Evolutionary conservation across 2,888 invertebrate genomes (phyloP), one percentile per base, ranked within the genome.

Genomic region (Camponotus fellah): DNA sequence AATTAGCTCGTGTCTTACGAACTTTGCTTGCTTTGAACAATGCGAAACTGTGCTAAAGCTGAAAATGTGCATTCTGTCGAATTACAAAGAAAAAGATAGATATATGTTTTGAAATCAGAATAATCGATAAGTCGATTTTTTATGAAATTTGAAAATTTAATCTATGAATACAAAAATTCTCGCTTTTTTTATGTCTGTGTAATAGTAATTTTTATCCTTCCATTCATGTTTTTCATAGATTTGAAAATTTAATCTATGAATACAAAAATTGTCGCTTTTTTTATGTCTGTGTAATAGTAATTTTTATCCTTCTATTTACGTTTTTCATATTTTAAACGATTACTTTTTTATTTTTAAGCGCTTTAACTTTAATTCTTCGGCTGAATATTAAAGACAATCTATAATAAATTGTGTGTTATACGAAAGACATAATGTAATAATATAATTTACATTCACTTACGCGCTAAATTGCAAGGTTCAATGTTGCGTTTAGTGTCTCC

Each of bases 371-470:
- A 37, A 21, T 66, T 14, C 62, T 46, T 26, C 26, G n/a, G 6
- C 40, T 32, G 12, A 56, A 56, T 32, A 40, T 68, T 68, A 68
- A 66, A 68, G 40, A n/a, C 5, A 17, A 40, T 68, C 9, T 40
- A 12, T 56, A 77, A 40, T 56, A 43, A 53, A 17, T 46, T 34
- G n/a, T 17, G 14, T 32, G 8, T 49, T 12, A 10, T 43, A 32
- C n/a, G 12, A n/a, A 3, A 49, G 10, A 10, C 26, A 1, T 77
- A 56, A 77, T 68, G 26, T 56, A 12, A 12, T 46, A 46, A 53
- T 37, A 53, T 68, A 77, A 77, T 77, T 77, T 62, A 80, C 34
- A 49, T 49, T 71, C 46, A 71, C 37, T 62, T 62, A 72, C 8
- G 2, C 12, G 60, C 26, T 3, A 62, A 72, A 72, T 80, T 72